Conservation (phyloP, 2,888 invertebrate genomes). For the Parochlus steinenii region DNA sequence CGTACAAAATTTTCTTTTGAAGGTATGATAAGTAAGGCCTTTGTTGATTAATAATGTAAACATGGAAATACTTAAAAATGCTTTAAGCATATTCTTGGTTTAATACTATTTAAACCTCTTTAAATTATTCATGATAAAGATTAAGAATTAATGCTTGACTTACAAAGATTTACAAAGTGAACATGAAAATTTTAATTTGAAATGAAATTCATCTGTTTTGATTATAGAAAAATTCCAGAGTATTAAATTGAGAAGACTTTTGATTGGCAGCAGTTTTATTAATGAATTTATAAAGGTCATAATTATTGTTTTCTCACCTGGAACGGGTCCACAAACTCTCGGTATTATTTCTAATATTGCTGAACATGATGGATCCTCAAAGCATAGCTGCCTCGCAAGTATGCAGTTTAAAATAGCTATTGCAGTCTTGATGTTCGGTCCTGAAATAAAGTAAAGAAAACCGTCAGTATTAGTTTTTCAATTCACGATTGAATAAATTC, state of each 20-base stretch:
- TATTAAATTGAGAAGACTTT: background rate
- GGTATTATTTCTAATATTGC: constrained; percentile 83
- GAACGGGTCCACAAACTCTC: constrained; percentile 77
- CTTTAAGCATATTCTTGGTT: no score
- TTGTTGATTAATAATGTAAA: no score
- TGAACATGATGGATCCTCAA: constrained; percentile 78
- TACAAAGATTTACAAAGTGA: no score
- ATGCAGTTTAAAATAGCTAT: constrained; percentile 78
- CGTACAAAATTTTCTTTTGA: no score
- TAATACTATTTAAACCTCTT: no score
- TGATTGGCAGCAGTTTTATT: no score
- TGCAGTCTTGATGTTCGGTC: constrained; percentile 59
- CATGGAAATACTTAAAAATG: no score
- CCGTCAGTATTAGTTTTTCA: background rate
- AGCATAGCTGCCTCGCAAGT: constrained; percentile 73
- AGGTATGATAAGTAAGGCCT: no score
- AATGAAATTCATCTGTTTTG: background rate
- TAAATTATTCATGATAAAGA: no score
- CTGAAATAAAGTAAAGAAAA: constrained; percentile 31
- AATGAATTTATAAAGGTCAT: no score
- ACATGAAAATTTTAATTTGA: background rate
- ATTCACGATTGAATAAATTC: no score
- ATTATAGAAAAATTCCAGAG: background rate
- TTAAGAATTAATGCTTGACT: no score
- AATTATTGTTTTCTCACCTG: constrained; percentile 44